Conservation (phyloP, 2,888 invertebrate genomes). For the Tridacna gigas region DNA sequence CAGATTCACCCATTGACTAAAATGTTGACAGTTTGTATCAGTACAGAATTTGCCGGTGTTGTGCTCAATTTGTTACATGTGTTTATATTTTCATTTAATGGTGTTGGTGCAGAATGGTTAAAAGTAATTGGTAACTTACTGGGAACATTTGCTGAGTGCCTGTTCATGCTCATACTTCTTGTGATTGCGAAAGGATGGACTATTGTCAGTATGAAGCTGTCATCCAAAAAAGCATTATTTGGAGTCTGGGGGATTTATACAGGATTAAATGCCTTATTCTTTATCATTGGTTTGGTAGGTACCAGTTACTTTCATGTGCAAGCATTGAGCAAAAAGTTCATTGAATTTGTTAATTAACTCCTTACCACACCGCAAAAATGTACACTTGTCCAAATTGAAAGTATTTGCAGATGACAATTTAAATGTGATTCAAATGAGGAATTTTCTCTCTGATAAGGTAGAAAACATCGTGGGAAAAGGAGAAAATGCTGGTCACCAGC, state of each 20-base stretch:
- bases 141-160: slow-evolving; percentile 95
- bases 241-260: slow-evolving; percentile 97
- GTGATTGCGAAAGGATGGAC: slow-evolving; percentile 99
- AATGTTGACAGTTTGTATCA: slow-evolving; percentile 94
- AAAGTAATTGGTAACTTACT: slow-evolving; percentile 95
- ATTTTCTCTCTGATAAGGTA: no score
- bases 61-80: slow-evolving; percentile 95
- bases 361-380: no score
- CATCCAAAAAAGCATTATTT: slow-evolving; percentile 93
- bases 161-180: slow-evolving; percentile 96
- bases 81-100: slow-evolving; percentile 95
- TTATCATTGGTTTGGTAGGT: slow-evolving; percentile 98
- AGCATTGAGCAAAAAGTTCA: no score
- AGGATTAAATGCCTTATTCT: slow-evolving; percentile 94
- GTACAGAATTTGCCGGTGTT: slow-evolving; percentile 93
- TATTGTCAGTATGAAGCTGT: slow-evolving; percentile 94
- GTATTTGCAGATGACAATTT: no score
- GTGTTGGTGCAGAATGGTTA: slow-evolving; percentile 93
- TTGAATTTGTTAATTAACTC: no score
- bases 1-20: slow-evolving; percentile 96
- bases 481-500: no score
- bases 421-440: no score
- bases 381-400: no score
- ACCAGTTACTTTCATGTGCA: no score
- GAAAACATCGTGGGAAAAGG: no score